Evolutionary conservation across 1,140 invertebrate genomes (phyloP).

Genomic region (Ridgeia piscesae): DNA sequence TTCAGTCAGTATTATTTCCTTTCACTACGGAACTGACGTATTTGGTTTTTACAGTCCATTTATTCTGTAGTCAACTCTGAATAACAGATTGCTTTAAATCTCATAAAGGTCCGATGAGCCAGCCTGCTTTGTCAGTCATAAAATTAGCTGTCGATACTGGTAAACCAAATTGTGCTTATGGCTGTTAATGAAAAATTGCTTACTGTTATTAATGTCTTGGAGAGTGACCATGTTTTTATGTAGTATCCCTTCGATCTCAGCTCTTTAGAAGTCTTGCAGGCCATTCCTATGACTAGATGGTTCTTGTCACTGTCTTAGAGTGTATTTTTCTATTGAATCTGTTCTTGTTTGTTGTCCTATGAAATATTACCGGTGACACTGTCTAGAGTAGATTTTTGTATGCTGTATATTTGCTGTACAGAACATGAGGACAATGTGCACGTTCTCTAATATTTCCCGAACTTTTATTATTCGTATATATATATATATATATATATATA

Average conservation of each 20-base stretch:
- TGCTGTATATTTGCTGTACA: constrained; percentile 1
- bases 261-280: not conserved
- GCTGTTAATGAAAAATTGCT: not conserved
- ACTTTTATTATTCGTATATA: not conserved
- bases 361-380: not conserved
- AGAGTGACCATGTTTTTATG: not conserved
- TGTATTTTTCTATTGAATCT: not conserved
- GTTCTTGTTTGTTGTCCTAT: not conserved
- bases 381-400: not conserved
- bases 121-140: not conserved
- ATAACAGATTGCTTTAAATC: not conserved
- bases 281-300: not conserved
- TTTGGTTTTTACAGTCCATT: not conserved
- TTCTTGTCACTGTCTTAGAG: not conserved
- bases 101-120: not conserved
- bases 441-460: not conserved
- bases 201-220: not conserved
- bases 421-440: not conserved
- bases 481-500: no score
- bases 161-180: not conserved
- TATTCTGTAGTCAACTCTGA: not conserved
- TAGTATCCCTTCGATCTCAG: not conserved
- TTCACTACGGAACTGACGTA: not conserved
- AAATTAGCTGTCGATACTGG: not conserved
- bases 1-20: not conserved